Evolutionary conservation across 2,113 vertebrate genomes (phyloP), one percentile per base, ranked within the genome.

Genomic region (Melanerpes aurifrons): DNA sequence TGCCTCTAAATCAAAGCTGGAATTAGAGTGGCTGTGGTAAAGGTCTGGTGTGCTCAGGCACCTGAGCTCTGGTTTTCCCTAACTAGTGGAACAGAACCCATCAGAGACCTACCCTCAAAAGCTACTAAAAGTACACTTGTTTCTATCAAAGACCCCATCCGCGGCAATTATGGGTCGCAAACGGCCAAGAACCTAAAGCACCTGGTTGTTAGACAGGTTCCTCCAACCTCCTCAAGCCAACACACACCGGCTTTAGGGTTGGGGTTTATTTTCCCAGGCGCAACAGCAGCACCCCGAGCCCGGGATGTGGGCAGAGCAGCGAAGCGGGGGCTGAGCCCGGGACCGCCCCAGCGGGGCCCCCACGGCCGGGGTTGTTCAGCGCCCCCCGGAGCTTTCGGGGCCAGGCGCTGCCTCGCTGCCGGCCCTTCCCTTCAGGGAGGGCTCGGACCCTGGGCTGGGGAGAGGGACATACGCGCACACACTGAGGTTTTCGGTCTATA

Each of bases 271-370:
- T 4, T 3, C 2, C 22, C 21, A 56, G 24, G 72, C 29, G 61
- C 80, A 40, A 21, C 20, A 57, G 83, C 86, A 48, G 35, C 68
- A 19, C 58, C 83, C 70, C 43, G 48, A 82, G 32, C 47, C 17
- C 61, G 5, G 48, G 20, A 14, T 31, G 92, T 45, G 85, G 71
- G 94, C 78, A 87, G 82, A 64, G 75, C 59, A 24, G 74, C 48
- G 5, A 11, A 79, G 87, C 67, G 87, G 90, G 83, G 93, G 94
- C 82, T 76, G 54, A 89, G 75, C 75, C 72, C 72, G 15, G 83
- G 86, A 56, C 91, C 75, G 63, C 89, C 86, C 82, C 89, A 72
- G 89, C 24, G 48, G 54, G 26, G 76, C 19, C 63, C 86, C 76
- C 89, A 4, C 31, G 37, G 43, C 32, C 35, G 35, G 53, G 48